These are phyloP conservation scores for Rousettus leschenaultii DNA, from an alignment of 2,113 vertebrate genomes.

Conservation along the genomic window DNA sequence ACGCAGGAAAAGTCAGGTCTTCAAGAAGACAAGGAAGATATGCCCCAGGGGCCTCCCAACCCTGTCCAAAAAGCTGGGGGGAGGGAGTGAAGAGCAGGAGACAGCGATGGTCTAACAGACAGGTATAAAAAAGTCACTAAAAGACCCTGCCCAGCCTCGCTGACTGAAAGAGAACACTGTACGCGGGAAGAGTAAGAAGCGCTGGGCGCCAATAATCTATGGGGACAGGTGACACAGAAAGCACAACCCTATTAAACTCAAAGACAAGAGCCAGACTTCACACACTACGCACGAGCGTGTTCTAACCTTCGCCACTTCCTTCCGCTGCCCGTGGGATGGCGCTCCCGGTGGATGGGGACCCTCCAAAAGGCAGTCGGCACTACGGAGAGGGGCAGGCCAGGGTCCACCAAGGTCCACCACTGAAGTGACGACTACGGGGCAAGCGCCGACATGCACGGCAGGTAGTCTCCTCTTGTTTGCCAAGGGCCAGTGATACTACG, in stretches of 20 bases:
- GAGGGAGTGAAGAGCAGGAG: background rate
- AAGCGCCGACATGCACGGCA: background rate
- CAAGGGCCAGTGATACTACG: background rate
- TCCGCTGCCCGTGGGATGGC: background rate
- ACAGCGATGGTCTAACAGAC: background rate
- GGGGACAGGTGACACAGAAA: background rate
- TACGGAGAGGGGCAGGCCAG: background rate
- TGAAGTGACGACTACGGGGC: background rate
- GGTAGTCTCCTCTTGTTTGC: background rate
- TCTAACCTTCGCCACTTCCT: background rate
- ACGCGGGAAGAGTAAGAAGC: background rate
- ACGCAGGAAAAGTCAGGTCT: background rate
- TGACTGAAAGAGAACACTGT: background rate
- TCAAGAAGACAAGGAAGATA: background rate
- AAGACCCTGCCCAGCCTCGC: background rate
- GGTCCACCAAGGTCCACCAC: background rate
- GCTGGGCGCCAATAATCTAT: background rate
- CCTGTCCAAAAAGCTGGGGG: background rate
- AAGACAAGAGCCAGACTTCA: background rate
- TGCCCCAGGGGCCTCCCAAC: background rate
- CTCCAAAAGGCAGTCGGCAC: background rate
- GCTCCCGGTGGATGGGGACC: background rate
- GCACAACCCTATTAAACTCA: background rate
- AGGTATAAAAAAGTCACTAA: background rate
- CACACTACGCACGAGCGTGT: background rate